Base-by-base conservation (phyloP, 30 jellyfish, hydroid and myxozoan species). In the Clytia hemisphaerica region DNA sequence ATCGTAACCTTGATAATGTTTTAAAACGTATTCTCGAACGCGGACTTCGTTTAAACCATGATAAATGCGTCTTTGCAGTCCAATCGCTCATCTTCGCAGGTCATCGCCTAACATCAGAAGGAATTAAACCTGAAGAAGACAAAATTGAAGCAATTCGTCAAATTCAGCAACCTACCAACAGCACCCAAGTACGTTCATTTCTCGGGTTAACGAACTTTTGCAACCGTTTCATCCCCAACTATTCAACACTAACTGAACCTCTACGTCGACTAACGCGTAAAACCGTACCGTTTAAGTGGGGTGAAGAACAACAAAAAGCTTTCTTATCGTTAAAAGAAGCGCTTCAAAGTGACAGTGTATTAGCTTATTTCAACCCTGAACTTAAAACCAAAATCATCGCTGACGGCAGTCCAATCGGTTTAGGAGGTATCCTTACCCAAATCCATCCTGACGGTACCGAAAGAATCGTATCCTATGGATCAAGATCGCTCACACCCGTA, bases 341-440 rank as follows among this genome's bases (percentile, higher is more conserved):
- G 64, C 71, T 70, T 28, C 55, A 63, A 21, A 24, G 26, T 12
- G 30, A 19, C n/a, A 27, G 34, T 19, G 68, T 45, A 12, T 22
- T 79, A 35, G 80, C 65, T 16, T 72, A 68, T 49, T 79, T 68
- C 67, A 73, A 70, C 51, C 29, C 48, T 9, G 50, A 59, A 24
- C 78, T 74, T 24, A 45, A 70, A 53, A 79, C 93, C 45, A 46
- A 33, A 60, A 31, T 79, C 7, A 35, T 45, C 31, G 53, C 87
- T 34, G 93, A 70, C 58, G 89, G 88, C 25, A 58, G 79, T 35
- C 86, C 86, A 55, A 75, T 40, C 22, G 86, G 93, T 19, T 45
- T 79, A 32, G 86, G 93, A 37, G 93, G 84, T 21, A 82, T 79
- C 29, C 44, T 79, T 25, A 58, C 81, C 33, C 90, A 69, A 40